Evolutionary conservation across 2,113 vertebrate genomes (phyloP).

Genomic region (Harpagus bidentatus): DNA sequence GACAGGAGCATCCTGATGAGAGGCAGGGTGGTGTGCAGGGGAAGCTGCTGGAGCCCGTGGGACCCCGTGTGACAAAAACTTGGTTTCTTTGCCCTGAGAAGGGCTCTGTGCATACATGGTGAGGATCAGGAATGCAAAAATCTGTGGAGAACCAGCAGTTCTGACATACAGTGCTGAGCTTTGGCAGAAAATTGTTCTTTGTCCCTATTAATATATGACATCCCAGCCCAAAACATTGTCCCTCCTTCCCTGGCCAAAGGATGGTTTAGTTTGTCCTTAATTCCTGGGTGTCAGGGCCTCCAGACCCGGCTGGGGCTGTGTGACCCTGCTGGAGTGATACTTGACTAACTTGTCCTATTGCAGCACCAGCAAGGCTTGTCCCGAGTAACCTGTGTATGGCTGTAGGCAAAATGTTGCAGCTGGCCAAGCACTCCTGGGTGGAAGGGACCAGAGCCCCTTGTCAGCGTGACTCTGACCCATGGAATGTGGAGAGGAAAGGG

Average conservation of each 20-base stretch:
- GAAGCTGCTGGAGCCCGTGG: neutral
- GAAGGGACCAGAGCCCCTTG: neutral
- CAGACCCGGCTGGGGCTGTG: neutral
- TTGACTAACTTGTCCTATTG: neutral
- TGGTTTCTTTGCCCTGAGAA: neutral
- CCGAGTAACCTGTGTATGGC: neutral
- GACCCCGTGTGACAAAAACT: accelerated
- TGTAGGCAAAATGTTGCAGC: neutral
- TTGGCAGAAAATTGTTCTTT: neutral
- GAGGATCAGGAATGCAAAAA: neutral
- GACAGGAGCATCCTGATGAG: neutral
- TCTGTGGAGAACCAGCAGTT: neutral
- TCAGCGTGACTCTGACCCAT: neutral
- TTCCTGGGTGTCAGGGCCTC: neutral
- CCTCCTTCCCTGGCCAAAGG: neutral
- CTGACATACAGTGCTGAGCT: neutral
- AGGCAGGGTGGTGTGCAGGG: neutral
- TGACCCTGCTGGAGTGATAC: neutral
- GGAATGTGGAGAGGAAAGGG: neutral
- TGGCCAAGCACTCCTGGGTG: neutral
- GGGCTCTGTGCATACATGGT: neutral
- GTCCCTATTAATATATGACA: neutral
- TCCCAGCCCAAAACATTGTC: neutral
- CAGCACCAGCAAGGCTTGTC: neutral
- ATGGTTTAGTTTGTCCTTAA: neutral